Evolutionary conservation across 2,797 vertebrate species (phyloP).

Genomic region (Gymnothorax javanicus): DNA sequence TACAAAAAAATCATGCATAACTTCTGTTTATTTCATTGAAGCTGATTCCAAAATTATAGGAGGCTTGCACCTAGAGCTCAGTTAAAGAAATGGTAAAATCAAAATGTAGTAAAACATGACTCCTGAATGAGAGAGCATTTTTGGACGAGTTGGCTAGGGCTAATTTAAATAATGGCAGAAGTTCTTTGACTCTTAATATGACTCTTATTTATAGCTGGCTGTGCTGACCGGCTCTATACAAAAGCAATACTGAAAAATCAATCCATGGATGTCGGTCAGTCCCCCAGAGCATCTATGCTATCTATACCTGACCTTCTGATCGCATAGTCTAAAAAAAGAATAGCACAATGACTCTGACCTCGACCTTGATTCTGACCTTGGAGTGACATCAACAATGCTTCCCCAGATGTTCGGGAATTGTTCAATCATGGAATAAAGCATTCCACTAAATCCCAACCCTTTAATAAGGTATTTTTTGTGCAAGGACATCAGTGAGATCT

Average conservation of each 20-base stretch:
- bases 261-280: neutral
- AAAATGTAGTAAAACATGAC: neutral
- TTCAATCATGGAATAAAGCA: neutral
- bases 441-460: neutral
- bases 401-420: neutral
- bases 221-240: neutral
- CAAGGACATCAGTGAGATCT: neutral
- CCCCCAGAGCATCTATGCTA: neutral
- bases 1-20: no score
- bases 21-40: no score
- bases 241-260: conserved; percentile 4
- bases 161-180: neutral
- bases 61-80: no score
- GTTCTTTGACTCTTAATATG: neutral
- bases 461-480: neutral
- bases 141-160: neutral
- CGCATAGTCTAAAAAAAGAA: neutral
- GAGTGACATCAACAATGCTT: neutral
- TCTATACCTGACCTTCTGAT: conserved; percentile 4
- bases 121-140: neutral
- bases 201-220: neutral
- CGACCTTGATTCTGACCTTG: neutral
- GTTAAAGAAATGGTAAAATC: no score
- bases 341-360: neutral
- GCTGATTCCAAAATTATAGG: no score